Evolutionary conservation across 1,140 invertebrate genomes (phyloP), one percentile per base, ranked within the genome.

Genomic region (Tetramorium simillimum): DNA sequence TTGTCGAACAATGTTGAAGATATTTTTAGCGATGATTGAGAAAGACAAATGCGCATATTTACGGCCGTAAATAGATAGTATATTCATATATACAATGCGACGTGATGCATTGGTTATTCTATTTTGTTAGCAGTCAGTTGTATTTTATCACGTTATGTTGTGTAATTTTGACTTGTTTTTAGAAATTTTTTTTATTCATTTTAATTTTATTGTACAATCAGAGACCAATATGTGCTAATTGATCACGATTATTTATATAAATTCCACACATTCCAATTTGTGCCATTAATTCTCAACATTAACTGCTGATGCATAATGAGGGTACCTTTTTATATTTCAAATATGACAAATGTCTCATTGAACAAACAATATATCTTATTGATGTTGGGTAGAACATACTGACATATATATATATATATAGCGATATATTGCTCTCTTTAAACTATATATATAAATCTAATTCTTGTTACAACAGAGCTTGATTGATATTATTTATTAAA

Each of bases 61-160:
- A 81, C 21, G 69, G 80, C 80, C 80, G 80, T 84, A 84, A 84
- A 73, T 84, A 84, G 80, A 56, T 73, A 78, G 58, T 78, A 82
- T 69, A 81, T n/a, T 40, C 24, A 62, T 43, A 24, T 84, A 84
- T 37, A 2, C 69, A 49, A 62, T 84, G 69, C 53, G 40, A 60
- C 28, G 33, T 46, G 33, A 60, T 33, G 69, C 69, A 82, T 56
- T 75, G 53, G 21, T 75, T 58, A 84, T 75, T 46, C 28, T 10
- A 6, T 84, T 84, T 73, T 75, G 2, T 21, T 70, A 72, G 16
- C 40, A 70, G 63, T 58, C 37, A 46, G 14, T 82, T 73, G 53
- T 40, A 75, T 58, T 72, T 60, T 82, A 82, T 46, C 37, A 84
- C 28, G 40, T 14, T 82, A 58, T 67, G 43, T 72, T 72, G 16